These are phyloP conservation scores for Leucoraja ocellata DNA, from an alignment of 2,797 vertebrate species.

Conservation along the genomic window DNA sequence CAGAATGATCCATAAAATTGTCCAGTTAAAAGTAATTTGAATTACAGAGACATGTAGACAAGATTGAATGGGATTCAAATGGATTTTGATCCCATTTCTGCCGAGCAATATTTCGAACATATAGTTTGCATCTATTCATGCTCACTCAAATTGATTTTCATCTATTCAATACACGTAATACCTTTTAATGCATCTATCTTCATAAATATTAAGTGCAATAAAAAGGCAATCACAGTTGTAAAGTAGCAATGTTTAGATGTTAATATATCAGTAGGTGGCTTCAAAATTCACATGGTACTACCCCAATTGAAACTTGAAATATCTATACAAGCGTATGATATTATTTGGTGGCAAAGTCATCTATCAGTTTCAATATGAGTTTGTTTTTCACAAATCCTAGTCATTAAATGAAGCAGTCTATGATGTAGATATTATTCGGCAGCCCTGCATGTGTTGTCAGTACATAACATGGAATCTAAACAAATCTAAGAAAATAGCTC, in stretches of 20 bases:
- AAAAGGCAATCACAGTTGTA: not conserved
- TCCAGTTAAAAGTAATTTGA: not conserved
- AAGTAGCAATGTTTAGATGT: not conserved
- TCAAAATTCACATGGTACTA: not conserved
- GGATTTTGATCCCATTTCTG: not conserved
- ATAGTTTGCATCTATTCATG: not conserved
- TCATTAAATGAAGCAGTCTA: not conserved
- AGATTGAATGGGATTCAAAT: not conserved
- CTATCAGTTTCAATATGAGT: not conserved
- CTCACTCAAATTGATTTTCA: not conserved
- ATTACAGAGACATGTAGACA: not conserved
- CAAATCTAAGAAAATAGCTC: not conserved
- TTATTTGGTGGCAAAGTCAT: not conserved
- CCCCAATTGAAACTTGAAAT: not conserved
- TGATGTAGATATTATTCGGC: not conserved
- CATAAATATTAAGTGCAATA: slow-evolving; percentile 25
- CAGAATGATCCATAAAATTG: not conserved
- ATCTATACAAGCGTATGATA: not conserved
- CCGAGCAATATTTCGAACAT: not conserved
- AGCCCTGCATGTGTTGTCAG: not conserved
- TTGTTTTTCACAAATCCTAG: not conserved
- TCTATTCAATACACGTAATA: not conserved
- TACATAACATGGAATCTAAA: not conserved
- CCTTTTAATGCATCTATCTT: not conserved
- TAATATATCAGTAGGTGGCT: not conserved